Evolutionary conservation across 2,113 vertebrate species (phyloP), one percentile per base, ranked within the genome.

Genomic region (Donacobius atricapilla): DNA sequence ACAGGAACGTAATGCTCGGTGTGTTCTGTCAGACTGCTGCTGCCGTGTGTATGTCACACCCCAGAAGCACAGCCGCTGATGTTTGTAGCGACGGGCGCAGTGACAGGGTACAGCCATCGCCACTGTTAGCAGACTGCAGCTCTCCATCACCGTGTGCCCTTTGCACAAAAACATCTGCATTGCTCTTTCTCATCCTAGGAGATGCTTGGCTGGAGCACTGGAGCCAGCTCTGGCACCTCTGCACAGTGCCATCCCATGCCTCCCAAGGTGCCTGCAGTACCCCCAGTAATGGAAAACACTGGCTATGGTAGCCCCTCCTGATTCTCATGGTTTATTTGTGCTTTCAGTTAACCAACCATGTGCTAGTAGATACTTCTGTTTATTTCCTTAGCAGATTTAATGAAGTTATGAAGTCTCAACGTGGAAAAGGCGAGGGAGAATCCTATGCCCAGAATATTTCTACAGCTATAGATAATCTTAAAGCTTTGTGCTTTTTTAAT

Each of bases 361-460:
- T 82, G 50, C 27, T 91, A 83, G 56, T 44, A 48, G 82, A 57
- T 21, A 33, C 11, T 35, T 69, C 48, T 77, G 44, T 69, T 78
- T 69, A 48, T 75, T 83, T 93, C 77, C 68, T 75, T 76, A 53
- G 15, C 33, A 93, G 40, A 83, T 69, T 69, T 61, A 23, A 19
- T 56, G 21, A 57, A 20, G 37, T 83, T 76, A 35, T 73, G 17
- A 90, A 90, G 24, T 37, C n/a, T 81, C 42, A 87, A 42, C 21
- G 31, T 4, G 11, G 53, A 35, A 79, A 68, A 66, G 18, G 27
- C 57, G 27, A 51, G 13, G 10, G 25, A 57, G 33, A 50, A 22
- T 76, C 42, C 53, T 57, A 25, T 57, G 68, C 28, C 31, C 13
- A 40, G 70, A 73, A 48, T 76, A 73, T 78, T 92, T 87, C 53